These are phyloP conservation scores for Apodemus speciosus DNA, from an alignment of 2,113 vertebrate species.

Conservation along the genomic window DNA sequence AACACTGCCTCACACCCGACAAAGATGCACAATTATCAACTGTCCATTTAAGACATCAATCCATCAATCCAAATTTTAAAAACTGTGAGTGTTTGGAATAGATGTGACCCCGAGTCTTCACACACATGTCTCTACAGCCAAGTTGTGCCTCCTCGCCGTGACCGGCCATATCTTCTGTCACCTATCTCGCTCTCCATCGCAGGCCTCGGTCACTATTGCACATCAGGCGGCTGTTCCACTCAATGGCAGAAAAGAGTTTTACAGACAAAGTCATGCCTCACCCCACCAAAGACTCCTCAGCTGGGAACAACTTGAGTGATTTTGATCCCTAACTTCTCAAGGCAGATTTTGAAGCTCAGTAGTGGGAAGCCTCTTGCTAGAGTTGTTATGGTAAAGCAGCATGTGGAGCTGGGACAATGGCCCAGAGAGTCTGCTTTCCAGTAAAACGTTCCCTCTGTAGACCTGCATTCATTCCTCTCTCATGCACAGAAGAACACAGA, in stretches of 20 bases:
- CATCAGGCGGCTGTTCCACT: background rate
- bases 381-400: background rate
- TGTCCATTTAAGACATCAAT: background rate
- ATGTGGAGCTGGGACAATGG: background rate
- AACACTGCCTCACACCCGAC: background rate
- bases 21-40: background rate
- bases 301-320: background rate
- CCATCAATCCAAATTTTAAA: background rate
- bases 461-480: background rate
- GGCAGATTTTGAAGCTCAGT: constrained; percentile 17
- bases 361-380: background rate
- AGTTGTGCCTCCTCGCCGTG: background rate
- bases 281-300: background rate
- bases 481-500: background rate
- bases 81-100: constrained; percentile 2
- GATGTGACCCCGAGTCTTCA: background rate
- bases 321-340: constrained; percentile 13
- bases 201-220: background rate
- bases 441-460: background rate
- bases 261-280: background rate
- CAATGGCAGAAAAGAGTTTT: background rate
- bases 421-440: background rate
- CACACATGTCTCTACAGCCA: background rate
- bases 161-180: background rate
- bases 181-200: background rate